A percentile compares a stretch with the other conserved stretches of the same genome.
Conservation (phyloP, 2,888 invertebrate genomes). For the Calameuta pallipes region DNA sequence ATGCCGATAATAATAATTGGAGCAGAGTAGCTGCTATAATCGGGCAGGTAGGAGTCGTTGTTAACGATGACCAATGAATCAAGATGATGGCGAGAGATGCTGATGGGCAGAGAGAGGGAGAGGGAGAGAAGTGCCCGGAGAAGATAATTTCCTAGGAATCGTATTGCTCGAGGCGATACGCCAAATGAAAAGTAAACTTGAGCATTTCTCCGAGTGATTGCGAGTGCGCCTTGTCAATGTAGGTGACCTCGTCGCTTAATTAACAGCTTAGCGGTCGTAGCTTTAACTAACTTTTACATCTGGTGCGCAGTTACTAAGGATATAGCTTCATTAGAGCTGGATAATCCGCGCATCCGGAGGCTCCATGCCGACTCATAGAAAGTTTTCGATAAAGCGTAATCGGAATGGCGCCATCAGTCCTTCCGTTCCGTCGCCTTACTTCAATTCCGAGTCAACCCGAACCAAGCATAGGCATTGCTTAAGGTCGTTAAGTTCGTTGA, state of each 20-base stretch:
- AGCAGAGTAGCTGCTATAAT: background rate
- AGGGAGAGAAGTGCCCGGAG: background rate
- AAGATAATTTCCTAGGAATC: background rate
- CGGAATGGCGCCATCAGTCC: background rate
- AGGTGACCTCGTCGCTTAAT: constrained; percentile 61
- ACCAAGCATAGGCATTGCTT: background rate
- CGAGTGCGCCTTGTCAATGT: constrained; percentile 46
- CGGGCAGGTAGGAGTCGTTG: background rate
- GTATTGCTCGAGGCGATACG: background rate
- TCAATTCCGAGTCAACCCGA: background rate
- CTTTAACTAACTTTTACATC: constrained; percentile 22
- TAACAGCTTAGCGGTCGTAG: constrained; percentile 40
- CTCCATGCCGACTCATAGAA: background rate
- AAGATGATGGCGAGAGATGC: background rate
- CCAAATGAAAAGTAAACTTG: constrained; percentile 35
- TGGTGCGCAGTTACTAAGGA: background rate
- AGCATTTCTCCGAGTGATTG: constrained; percentile 32
- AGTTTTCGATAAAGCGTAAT: constrained; percentile 5
- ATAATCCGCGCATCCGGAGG: constrained; percentile 3
- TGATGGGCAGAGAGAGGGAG: no score
- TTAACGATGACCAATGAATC: background rate
- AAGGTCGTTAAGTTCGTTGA: background rate
- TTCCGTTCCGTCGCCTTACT: background rate
- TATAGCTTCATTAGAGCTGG: constrained; percentile 19
- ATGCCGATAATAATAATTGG: background rate